Evolutionary conservation across 2,888 invertebrate genomes (phyloP).

Genomic region (Slavum lentiscoides): DNA sequence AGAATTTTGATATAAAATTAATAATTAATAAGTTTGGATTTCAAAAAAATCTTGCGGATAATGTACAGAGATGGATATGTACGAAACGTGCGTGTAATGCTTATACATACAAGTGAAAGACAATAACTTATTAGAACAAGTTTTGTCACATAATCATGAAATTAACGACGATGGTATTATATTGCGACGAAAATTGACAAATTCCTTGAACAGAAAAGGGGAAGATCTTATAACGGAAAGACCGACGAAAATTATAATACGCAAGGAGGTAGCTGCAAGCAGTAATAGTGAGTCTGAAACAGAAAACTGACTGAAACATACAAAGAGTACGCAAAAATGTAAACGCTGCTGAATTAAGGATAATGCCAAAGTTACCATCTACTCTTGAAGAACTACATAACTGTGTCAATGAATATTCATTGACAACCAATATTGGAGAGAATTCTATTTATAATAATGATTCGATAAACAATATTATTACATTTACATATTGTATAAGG

Average conservation of each 20-base stretch:
- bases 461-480: not conserved
- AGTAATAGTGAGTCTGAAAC: not conserved
- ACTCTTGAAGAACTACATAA: not conserved
- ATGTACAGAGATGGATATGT: constrained; percentile 11
- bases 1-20: not conserved
- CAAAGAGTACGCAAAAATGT: not conserved
- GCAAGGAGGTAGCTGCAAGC: constrained; percentile 2
- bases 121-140: not conserved
- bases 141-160: not conserved
- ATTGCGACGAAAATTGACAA: not conserved
- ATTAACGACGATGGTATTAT: not conserved
- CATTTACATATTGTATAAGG: not conserved
- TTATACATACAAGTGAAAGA: not conserved
- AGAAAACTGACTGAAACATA: not conserved
- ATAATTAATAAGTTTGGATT: constrained; percentile 11
- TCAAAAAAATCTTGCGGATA: constrained; percentile 6
- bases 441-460: not conserved
- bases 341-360: not conserved
- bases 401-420: not conserved
- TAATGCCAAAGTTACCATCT: not conserved
- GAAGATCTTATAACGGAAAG: not conserved
- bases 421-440: not conserved
- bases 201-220: not conserved
- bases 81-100: constrained; percentile 11
- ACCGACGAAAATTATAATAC: not conserved